Evolutionary conservation across 1,140 invertebrate species (phyloP), one percentile per base, ranked within the genome.

Genomic region (Trinorchestia longiramus): DNA sequence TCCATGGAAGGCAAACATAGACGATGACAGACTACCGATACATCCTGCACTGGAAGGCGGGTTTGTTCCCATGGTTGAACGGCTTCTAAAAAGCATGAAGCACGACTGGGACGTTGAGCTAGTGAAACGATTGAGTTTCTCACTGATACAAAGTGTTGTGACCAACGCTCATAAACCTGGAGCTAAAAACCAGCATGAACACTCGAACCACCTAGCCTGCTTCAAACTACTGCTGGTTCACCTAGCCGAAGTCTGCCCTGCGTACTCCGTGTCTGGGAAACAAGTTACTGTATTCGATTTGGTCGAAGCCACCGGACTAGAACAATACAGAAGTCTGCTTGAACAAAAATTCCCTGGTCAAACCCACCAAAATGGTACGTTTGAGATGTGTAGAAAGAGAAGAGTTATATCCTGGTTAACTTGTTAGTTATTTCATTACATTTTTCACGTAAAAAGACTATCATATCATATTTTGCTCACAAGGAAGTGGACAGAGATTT

Each of bases 1-100:
- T 45, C 92, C 92, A 44, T 94, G 92, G 92, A 45, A 45, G 43
- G 11, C 43, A 45, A 94, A 94, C 92, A 44, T 94, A n/a, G 92
- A 94, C 40, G 92, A 94, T 94, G 44, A 4, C 92, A 94, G 43
- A 45, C 43, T 94, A 3, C 92, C 92, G 6, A 23, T 94, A n/a
- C 92, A 94, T 94, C 11, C 92, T 19, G 92, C 92, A 11, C 44
- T 94, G 3, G 92, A 42, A 40, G 47, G 44, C 43, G 92, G 92
- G 36, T 47, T 19, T 6, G 3, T 47, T 40, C 43, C 0, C 36
- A 94, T 47, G 0, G 92, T 94, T 47, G 44, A 47, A 94, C 43
- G 92, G 11, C 92, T 94, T 15, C 11, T 94, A 0, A 47, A 43
- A 40, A 47, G 36, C 17, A 94, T 94, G 92, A 47, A 47, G n/a